These are phyloP conservation scores for Anastrepha ludens DNA, from an alignment of 1,140 invertebrate genomes.

Conservation along the genomic window DNA sequence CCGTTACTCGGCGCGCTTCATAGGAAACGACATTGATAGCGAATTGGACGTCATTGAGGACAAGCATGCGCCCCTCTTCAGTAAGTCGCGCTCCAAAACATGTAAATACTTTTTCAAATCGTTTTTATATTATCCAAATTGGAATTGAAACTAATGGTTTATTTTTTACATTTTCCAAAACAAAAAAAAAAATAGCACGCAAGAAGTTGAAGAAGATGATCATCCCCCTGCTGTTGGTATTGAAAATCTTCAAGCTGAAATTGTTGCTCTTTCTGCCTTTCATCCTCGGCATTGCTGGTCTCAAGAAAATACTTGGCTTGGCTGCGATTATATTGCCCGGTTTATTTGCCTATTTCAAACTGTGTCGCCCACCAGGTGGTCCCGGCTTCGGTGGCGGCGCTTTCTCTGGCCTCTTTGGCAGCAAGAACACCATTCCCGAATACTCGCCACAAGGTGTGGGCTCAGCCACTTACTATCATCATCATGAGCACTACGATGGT, in stretches of 20 bases:
- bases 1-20: conserved; percentile 84
- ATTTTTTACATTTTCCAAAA: conserved; percentile 56
- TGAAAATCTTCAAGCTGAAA: conserved; percentile 90
- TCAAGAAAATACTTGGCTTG: conserved; percentile 88
- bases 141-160: not conserved
- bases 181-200: conserved; percentile 78
- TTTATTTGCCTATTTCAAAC: conserved; percentile 86
- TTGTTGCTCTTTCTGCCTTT: conserved; percentile 86
- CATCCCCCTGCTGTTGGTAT: conserved; percentile 85
- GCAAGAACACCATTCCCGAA: conserved; percentile 76
- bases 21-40: conserved; percentile 85
- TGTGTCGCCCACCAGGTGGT: conserved; percentile 78
- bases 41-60: conserved; percentile 87
- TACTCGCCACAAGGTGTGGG: conserved; percentile 80
- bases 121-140: conserved; percentile 19
- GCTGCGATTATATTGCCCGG: conserved; percentile 84
- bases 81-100: conserved; percentile 77
- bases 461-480: conserved; percentile 76
- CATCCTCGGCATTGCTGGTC: conserved; percentile 86
- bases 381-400: conserved; percentile 64
- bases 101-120: not conserved
- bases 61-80: conserved; percentile 85
- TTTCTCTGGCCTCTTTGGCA: conserved; percentile 67
- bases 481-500: conserved; percentile 74
- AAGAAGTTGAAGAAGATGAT: conserved; percentile 87